Evolutionary conservation across 2,797 vertebrate species (phyloP).

Genomic region (Brotogeris chrysoptera): DNA sequence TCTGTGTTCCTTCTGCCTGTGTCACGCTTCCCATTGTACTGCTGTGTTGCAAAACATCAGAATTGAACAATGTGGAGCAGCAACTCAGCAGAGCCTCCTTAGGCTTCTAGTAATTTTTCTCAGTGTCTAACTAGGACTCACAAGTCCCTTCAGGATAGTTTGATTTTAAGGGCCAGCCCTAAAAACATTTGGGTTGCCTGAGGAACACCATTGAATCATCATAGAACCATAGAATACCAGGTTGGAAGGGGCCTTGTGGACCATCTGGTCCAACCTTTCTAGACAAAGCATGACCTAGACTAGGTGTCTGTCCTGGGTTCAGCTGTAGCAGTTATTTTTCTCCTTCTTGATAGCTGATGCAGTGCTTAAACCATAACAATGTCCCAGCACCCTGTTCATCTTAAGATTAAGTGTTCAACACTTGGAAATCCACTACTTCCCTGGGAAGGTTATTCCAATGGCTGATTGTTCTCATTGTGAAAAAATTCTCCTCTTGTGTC

Average conservation of each 20-base stretch:
- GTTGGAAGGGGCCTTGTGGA: not conserved
- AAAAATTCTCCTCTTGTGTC: not conserved
- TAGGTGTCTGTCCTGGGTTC: not conserved
- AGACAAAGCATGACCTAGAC: not conserved
- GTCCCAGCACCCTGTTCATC: not conserved
- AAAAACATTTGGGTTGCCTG: not conserved
- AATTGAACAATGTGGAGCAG: not conserved
- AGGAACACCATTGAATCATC: not conserved
- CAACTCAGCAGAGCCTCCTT: not conserved
- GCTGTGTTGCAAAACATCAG: not conserved
- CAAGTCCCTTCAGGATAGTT: not conserved
- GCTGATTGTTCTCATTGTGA: not conserved
- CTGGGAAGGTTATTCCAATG: not conserved
- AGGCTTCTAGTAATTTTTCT: not conserved
- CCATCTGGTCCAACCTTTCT: not conserved
- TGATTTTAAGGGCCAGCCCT: not conserved
- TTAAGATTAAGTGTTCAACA: not conserved
- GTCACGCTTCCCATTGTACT: fast-evolving
- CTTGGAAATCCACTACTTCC: not conserved
- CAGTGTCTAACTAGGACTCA: not conserved
- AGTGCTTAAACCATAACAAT: not conserved
- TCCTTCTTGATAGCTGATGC: not conserved
- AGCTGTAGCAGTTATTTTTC: not conserved
- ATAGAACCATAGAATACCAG: not conserved
- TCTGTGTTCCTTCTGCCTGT: not conserved